Conservation (phyloP, 1,140 invertebrate species). For the Euwallacea similis region DNA sequence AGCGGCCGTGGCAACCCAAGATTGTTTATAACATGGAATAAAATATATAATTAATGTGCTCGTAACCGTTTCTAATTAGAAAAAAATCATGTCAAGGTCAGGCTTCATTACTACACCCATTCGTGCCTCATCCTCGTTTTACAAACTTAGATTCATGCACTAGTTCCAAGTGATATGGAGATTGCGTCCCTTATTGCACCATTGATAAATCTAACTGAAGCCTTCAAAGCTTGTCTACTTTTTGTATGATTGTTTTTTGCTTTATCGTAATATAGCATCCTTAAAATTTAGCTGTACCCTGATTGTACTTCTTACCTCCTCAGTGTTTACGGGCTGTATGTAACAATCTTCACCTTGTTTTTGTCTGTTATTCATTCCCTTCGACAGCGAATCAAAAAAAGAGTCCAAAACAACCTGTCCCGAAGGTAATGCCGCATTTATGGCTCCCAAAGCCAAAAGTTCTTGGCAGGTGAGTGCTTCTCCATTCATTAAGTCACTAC, state of each 20-base stretch:
- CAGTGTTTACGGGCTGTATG: slow-evolving; percentile 43
- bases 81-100: too few relatives aligned
- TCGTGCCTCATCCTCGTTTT: too few relatives aligned
- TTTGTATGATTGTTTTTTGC: too few relatives aligned
- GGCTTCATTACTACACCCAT: too few relatives aligned
- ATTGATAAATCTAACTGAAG: too few relatives aligned
- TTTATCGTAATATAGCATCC: neutral
- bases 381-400: slow-evolving; percentile 77
- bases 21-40: too few relatives aligned
- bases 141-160: too few relatives aligned
- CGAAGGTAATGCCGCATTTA: slow-evolving; percentile 87
- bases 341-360: slow-evolving; percentile 47
- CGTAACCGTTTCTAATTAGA: too few relatives aligned
- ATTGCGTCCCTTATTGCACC: neutral
- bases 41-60: too few relatives aligned
- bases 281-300: neutral
- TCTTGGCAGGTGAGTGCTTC: slow-evolving; percentile 87
- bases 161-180: neutral
- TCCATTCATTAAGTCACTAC: slow-evolving; percentile 59
- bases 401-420: slow-evolving; percentile 80
- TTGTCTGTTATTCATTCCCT: slow-evolving; percentile 58
- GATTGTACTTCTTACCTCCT: slow-evolving; percentile 52
- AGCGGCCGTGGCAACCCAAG: too few relatives aligned
- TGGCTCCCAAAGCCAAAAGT: slow-evolving; percentile 83
- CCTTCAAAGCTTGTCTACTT: too few relatives aligned